These are phyloP conservation scores for Tringa solitaria DNA, from an alignment of 2,113 vertebrate genomes.

Conservation along the genomic window DNA sequence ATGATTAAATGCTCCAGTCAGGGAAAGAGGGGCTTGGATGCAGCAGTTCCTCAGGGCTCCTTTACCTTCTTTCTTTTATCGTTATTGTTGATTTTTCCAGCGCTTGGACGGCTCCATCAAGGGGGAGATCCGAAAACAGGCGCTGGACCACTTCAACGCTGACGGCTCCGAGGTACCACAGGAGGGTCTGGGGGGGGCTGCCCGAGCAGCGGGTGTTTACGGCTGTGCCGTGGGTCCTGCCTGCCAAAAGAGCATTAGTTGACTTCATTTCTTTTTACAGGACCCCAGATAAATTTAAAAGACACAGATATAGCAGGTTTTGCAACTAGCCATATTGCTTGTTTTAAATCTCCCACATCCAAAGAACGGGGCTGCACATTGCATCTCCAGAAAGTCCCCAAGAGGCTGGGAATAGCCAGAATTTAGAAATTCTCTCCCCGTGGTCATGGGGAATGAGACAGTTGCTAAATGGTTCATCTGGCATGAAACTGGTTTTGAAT, in stretches of 20 bases:
- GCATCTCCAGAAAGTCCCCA: neutral
- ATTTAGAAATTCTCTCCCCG: neutral
- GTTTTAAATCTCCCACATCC: neutral
- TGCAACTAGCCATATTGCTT: neutral
- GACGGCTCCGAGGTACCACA: conserved; percentile 94
- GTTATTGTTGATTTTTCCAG: conserved; percentile 72
- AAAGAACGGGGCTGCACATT: neutral
- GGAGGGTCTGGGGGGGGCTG: neutral
- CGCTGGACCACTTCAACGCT: conserved; percentile 98
- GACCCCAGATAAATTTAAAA: neutral
- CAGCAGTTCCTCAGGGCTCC: conserved; percentile 6
- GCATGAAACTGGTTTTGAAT: neutral
- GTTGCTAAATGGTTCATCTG: neutral
- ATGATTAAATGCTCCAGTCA: conserved; percentile 26
- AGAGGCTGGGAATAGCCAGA: neutral
- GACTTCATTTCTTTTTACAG: neutral
- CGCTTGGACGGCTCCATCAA: conserved; percentile 97
- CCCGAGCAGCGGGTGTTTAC: neutral
- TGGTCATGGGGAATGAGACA: neutral
- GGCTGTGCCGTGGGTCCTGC: neutral
- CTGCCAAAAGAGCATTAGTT: neutral
- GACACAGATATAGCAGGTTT: neutral
- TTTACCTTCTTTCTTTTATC: neutral
- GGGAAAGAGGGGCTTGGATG: neutral
- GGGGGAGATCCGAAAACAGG: conserved; percentile 97